These are phyloP conservation scores for Eriosoma lanigerum DNA, from an alignment of 1,140 invertebrate species.

Conservation along the genomic window DNA sequence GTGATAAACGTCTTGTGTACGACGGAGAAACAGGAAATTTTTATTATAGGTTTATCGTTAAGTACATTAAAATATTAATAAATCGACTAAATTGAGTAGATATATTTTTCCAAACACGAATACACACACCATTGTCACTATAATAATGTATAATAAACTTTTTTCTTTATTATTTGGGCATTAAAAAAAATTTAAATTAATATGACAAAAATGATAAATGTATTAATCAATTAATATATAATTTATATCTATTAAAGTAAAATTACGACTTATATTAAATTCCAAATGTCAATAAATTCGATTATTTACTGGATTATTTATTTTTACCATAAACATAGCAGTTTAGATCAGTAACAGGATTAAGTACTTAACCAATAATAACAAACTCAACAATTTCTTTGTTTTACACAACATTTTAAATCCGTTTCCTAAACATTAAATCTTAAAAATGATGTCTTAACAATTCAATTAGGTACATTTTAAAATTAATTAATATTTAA, in stretches of 20 bases:
- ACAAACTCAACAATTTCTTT: no score
- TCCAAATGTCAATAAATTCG: no score
- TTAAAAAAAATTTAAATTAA: neutral
- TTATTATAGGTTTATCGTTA: neutral
- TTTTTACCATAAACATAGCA: no score
- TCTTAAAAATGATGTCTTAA: no score
- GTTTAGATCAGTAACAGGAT: no score
- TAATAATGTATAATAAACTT: neutral
- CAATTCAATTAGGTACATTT: no score
- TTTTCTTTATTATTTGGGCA: no score
- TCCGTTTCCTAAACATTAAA: no score
- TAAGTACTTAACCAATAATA: no score
- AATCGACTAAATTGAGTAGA: neutral
- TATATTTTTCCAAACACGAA: neutral
- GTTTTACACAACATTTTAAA: no score
- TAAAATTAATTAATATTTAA: no score
- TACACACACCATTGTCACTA: neutral
- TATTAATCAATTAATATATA: conserved; percentile 11
- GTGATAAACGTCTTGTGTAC: neutral
- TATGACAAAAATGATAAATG: conserved; percentile 1
- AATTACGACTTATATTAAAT: neutral
- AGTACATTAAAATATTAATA: neutral
- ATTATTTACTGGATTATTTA: no score
- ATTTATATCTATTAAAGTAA: conserved; percentile 47
- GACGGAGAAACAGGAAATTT: neutral